A percentile compares a stretch with the other conserved stretches of the same genome.
Conservation (phyloP, 1,140 invertebrate species). For the Drosophila ficusphila region DNA sequence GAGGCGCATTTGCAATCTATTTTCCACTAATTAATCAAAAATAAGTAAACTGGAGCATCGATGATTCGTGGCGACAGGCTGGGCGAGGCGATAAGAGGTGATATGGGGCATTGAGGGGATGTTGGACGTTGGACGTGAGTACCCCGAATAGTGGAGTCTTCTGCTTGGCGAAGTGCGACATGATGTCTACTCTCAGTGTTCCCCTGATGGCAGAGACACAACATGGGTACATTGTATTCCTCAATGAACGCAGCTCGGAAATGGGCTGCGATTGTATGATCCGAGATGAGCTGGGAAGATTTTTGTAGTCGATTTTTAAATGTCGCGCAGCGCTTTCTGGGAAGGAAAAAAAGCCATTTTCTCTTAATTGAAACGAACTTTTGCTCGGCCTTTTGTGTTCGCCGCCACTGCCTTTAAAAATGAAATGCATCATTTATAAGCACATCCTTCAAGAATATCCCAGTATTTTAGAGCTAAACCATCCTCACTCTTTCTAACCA, state of each 20-base stretch:
- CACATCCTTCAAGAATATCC: slow-evolving; percentile 42
- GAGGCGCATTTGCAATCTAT: slow-evolving; percentile 53
- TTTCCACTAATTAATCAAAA: slow-evolving; percentile 81
- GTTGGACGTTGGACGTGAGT: slow-evolving; percentile 18
- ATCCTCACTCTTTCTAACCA: background rate
- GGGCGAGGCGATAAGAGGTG: slow-evolving; percentile 10
- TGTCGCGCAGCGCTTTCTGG: slow-evolving; percentile 70
- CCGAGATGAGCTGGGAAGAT: slow-evolving; percentile 23
- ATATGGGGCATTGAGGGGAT: slow-evolving; percentile 15
- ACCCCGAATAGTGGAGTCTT: slow-evolving; percentile 25
- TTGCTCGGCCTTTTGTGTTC: slow-evolving; percentile 19
- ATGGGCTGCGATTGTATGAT: slow-evolving; percentile 12
- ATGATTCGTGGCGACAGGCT: slow-evolving; percentile 45
- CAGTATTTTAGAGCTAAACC: slow-evolving; percentile 51
- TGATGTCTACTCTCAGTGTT: slow-evolving; percentile 28
- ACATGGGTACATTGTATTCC: slow-evolving; percentile 31
- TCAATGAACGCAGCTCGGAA: slow-evolving; percentile 20
- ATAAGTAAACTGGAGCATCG: slow-evolving; percentile 77
- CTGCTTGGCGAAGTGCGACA: slow-evolving; percentile 48
- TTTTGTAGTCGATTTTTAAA: slow-evolving; percentile 53
- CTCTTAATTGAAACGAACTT: slow-evolving; percentile 65
- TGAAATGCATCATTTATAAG: slow-evolving; percentile 59
- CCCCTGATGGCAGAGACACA: slow-evolving; percentile 2
- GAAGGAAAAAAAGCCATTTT: slow-evolving; percentile 44
- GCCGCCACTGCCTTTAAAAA: slow-evolving; percentile 58